Conservation (phyloP, 2,888 invertebrate species). For the Hermaeophaga mercurialis region DNA sequence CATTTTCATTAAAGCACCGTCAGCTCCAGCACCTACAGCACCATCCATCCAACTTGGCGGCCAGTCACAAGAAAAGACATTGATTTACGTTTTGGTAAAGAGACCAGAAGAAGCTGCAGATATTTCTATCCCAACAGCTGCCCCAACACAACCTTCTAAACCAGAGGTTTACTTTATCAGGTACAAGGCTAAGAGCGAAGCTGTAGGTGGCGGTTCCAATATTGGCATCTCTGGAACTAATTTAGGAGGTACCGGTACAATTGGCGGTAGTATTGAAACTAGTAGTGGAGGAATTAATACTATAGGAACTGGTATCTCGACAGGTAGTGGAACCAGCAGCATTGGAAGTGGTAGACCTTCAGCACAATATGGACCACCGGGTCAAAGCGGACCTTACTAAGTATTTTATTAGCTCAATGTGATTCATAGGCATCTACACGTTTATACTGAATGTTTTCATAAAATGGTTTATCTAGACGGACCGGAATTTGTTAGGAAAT, state of each 20-base stretch:
- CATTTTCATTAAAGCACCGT: slow-evolving; percentile 77
- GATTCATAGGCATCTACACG: slow-evolving; percentile 22
- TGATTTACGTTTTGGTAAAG: slow-evolving; percentile 87
- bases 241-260: slow-evolving; percentile 32
- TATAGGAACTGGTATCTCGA: slow-evolving; percentile 11
- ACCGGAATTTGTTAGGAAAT: too few species aligned
- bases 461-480: too few species aligned
- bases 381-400: slow-evolving; percentile 55
- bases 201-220: slow-evolving; percentile 43
- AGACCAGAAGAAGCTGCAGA: slow-evolving; percentile 75
- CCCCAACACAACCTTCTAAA: slow-evolving; percentile 84
- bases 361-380: slow-evolving; percentile 54
- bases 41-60: slow-evolving; percentile 77
- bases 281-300: slow-evolving; percentile 28
- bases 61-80: slow-evolving; percentile 85
- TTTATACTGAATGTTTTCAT: neutral
- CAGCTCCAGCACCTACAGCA: slow-evolving; percentile 69
- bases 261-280: slow-evolving; percentile 30
- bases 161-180: slow-evolving; percentile 91
- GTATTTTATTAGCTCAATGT: slow-evolving; percentile 22
- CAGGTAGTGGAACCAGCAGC: slow-evolving; percentile 11
- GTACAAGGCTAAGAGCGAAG: slow-evolving; percentile 72
- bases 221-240: slow-evolving; percentile 33
- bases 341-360: slow-evolving; percentile 54
- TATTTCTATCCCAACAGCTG: slow-evolving; percentile 77